phyloP scores from a whole-genome alignment of 2,888 invertebrate species.

The Seira musarum region DNA sequence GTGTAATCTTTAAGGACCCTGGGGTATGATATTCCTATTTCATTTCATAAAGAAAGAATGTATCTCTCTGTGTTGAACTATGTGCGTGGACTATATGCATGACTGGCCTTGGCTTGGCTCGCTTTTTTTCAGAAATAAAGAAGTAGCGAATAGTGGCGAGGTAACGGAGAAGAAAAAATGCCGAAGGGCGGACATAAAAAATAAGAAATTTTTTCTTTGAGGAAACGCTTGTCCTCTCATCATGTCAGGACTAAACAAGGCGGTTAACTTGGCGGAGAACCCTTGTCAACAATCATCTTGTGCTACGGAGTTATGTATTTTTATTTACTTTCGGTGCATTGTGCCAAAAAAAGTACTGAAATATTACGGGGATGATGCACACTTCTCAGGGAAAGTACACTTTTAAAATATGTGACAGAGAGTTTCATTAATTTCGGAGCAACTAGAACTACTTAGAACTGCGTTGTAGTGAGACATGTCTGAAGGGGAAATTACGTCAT shows the following conservation, averaged over 20 bases:
- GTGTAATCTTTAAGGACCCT: background rate
- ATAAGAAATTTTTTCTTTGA: background rate
- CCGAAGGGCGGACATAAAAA: conserved; percentile 17
- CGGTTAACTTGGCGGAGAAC: conserved; percentile 24
- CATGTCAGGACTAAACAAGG: conserved; percentile 30
- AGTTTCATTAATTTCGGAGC: no score
- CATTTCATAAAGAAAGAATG: background rate
- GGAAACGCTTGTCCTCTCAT: conserved; percentile 36
- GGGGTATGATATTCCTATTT: conserved; percentile 2
- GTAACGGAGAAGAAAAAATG: background rate
- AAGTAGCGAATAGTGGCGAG: background rate
- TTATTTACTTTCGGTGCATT: background rate
- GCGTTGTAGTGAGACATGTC: no score
- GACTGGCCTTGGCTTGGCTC: conserved; percentile 33
- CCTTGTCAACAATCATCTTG: background rate
- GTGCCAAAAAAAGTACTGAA: background rate
- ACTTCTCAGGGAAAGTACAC: no score
- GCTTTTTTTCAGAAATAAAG: background rate
- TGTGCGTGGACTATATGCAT: conserved; percentile 21
- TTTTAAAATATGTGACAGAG: no score
- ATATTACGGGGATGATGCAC: no score
- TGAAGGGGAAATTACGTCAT: no score
- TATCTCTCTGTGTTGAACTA: background rate
- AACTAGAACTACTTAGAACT: no score
- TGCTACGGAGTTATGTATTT: background rate